Conservation (phyloP, 2,113 vertebrate genomes). For the Anolis sagrei region DNA sequence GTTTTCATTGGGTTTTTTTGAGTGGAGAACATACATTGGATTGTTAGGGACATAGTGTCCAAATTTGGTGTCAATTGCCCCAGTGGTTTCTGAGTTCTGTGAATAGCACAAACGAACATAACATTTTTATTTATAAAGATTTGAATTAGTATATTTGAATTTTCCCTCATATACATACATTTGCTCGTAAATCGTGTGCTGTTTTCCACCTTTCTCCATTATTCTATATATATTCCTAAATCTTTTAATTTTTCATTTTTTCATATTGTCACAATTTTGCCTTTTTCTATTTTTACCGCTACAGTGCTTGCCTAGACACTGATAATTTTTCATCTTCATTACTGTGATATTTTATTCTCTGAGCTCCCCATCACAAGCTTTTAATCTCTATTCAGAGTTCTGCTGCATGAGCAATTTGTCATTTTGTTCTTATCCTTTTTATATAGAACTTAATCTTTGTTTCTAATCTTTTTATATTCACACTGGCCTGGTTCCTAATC, state of each 20-base stretch:
- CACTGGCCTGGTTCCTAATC: background rate
- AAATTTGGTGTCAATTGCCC: no score
- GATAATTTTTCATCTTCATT: conserved; percentile 3
- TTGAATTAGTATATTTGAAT: no score
- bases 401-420: background rate
- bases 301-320: background rate
- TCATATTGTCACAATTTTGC: background rate
- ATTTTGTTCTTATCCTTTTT: background rate
- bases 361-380: background rate
- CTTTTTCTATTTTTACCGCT: background rate
- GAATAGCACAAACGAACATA: no score
- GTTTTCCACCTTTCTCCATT: background rate
- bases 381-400: background rate
- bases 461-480: background rate
- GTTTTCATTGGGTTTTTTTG: no score
- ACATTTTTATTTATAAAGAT: no score
- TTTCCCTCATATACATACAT: no score
- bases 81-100: no score
- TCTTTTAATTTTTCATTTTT: background rate
- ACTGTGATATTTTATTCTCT: conserved; percentile 9
- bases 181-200: no score
- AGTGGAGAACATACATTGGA: no score
- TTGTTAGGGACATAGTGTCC: no score
- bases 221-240: background rate
- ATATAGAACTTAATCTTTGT: background rate